Evolutionary conservation across 1,140 invertebrate species (phyloP), one percentile per base, ranked within the genome.

Genomic region (Rhopalosiphum maidis): DNA sequence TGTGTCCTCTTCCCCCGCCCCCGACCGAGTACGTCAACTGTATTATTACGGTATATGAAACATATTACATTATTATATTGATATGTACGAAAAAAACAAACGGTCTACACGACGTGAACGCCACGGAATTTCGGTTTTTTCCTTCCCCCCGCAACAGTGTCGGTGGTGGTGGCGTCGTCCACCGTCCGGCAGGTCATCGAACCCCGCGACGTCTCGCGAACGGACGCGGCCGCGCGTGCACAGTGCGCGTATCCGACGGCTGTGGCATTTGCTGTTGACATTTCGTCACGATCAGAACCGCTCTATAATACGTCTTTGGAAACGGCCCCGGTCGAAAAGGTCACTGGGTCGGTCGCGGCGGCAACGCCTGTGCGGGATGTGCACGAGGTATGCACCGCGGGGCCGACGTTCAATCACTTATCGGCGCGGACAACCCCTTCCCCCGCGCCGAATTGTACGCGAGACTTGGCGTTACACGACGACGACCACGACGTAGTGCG

Each of bases 401-500:
- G 48, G 48, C 8, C 85, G 85, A 25, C 41, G 41, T 46, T 30
- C 85, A 86, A 86, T 86, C 46, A 86, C 85, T 86, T 86, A 86
- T 86, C 85, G 43, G 25, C 83, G 25, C 11, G 85, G 25, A 43
- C 83, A 77, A 77, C 60, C 60, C 60, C 60, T 77, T 77, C 60
- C 11, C 30, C 60, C 15, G 15, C 4, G 30, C 30, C 15, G 60
- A 68, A 25, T 46, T 9, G 46, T 46, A 46, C 46, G 46, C 7
- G 6, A 51, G 48, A 51, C 48, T 51, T 51, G 48, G 48, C 48
- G 15, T 77, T 77, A 6, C 60, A n/a, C 60, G 11, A 30, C 7
- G 37, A 15, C 35, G 83, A 85, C 21, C 0, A 3, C 23, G 60
- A 68, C 2, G 60, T n/a, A 41, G 37, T 23, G 82, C 8, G 37